Base-by-base conservation (phyloP, 2,797 vertebrate species). In the Delichon dasypus region DNA sequence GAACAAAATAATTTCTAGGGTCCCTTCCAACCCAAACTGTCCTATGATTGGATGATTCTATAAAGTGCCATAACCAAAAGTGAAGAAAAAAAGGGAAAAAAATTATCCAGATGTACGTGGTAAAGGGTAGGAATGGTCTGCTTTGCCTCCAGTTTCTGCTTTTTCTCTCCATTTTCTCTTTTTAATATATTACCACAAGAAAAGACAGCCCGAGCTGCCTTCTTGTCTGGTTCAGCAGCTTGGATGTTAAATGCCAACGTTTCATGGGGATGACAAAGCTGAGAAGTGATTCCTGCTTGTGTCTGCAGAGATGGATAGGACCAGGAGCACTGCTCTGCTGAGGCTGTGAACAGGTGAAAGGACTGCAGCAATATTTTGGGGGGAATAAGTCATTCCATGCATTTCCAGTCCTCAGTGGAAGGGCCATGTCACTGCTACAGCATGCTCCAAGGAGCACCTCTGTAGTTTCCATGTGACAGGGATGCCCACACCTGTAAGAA, bases 361-460 rank as follows among this genome's bases (percentile, higher is more conserved):
- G 38, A 30, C 11, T 15, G 13, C 61, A 64, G 38, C 0, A 11
- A 21, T 57, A 44, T 25, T 65, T 77, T 3, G 5, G 7, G 18
- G 29, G 58, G 34, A 27, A 38, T 15, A n/a, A 65, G 6, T 65
- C 7, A 51, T 22, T 54, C 51, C 36, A 13, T 3, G 3, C 14
- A 21, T 55, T 86, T 42, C 51, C 8, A n/a, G 1, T 68, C 30
- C 22, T 38, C 5, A 2, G 30, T n/a, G 61, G 42, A 68, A 75
- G 40, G 30, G 30, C n/a, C 0, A 0, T 26, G 10, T 9, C 34
- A 1, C 6, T 44, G 66, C 40, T 51, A 22, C 29, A 19, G 25
- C 0, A 0, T 74, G 20, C 22, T 75, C 22, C 85, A 68, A 32
- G 20, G 42, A 54, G 34, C 42, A 58, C 8, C 36, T 57, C 55